Conservation (phyloP, 2,797 vertebrate genomes). For the Myotis pilosus region DNA sequence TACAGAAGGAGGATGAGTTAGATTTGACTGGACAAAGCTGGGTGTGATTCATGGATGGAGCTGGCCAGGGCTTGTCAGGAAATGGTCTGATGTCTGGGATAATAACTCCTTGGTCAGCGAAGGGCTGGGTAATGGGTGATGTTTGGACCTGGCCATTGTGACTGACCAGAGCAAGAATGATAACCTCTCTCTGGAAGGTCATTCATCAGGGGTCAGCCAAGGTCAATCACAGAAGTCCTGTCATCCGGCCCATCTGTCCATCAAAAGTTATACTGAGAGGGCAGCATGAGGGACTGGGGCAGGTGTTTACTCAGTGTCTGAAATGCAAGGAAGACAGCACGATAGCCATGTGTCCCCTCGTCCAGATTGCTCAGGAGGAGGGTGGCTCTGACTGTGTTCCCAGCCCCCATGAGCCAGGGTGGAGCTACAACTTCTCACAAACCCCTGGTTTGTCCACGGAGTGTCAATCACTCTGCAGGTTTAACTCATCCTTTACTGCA, state of each 20-base stretch:
- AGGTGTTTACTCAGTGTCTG: neutral
- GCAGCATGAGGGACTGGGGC: no score
- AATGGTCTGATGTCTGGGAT: fast-evolving
- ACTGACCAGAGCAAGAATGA: neutral
- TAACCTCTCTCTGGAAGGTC: neutral
- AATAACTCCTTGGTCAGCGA: neutral
- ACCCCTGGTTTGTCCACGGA: fast-evolving
- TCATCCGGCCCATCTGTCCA: neutral
- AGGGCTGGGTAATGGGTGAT: neutral
- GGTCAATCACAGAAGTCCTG: neutral
- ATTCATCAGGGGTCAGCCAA: neutral
- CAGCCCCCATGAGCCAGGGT: fast-evolving
- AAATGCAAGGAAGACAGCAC: neutral
- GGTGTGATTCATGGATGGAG: fast-evolving
- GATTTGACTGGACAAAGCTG: no score
- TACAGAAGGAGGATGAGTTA: neutral
- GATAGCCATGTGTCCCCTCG: fast-evolving
- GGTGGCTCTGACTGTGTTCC: neutral
- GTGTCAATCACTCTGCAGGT: neutral
- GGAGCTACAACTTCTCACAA: fast-evolving
- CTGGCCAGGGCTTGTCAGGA: fast-evolving
- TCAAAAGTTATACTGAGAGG: fast-evolving
- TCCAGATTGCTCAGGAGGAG: neutral
- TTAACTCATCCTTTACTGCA: neutral
- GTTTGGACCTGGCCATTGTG: neutral